Base-by-base conservation (phyloP, 1,140 invertebrate species). In the Scylla paramamosain region DNA sequence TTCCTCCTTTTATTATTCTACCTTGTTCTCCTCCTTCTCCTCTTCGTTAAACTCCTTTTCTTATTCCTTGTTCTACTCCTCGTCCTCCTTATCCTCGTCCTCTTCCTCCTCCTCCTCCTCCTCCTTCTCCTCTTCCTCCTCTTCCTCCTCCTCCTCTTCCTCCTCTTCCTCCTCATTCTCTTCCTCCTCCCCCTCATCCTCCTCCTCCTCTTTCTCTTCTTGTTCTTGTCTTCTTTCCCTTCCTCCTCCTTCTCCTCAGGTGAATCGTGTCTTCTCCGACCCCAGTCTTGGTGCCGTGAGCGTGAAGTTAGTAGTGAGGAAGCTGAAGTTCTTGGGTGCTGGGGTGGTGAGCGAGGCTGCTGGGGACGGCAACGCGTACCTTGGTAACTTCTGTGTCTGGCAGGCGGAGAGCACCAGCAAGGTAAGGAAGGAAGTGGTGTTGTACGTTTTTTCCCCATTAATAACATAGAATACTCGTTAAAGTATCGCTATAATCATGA, bases 371-470 rank as follows among this genome's bases (percentile, higher is more conserved):
- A 88, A 87, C 48, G n/a, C 32, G 14, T 95, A 95, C 83, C 94
- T 95, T 82, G 92, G 32, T 46, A 77, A 92, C 46, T 95, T 95
- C 91, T 95, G 94, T n/a, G n/a, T 10, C 8, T 95, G 90, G 89
- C 94, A 95, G 32, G 29, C 94, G 20, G 14, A 48, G 4, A 32
- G 46, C 6, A 95, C 10, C 52, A 45, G 77, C 14, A 10, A 8
- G 39, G 94, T 94, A 84, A 46, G 93, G 84, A 16, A 28, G 28
- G n/a, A 12, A 29, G 1, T 0, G 10, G 45, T 91, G 6, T 6
- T 16, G n/a, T 0, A 28, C 7, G n/a, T 12, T 82, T 3, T 7
- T 29, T 25, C 28, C 8, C n/a, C 10, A 52, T 20, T 0, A 7
- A 2, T 0, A 14, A 16, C 20, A 16, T 25, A 20, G 25, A 25